These are phyloP conservation scores for Guaruba guarouba DNA, from an alignment of 2,113 vertebrate genomes.

Conservation along the genomic window DNA sequence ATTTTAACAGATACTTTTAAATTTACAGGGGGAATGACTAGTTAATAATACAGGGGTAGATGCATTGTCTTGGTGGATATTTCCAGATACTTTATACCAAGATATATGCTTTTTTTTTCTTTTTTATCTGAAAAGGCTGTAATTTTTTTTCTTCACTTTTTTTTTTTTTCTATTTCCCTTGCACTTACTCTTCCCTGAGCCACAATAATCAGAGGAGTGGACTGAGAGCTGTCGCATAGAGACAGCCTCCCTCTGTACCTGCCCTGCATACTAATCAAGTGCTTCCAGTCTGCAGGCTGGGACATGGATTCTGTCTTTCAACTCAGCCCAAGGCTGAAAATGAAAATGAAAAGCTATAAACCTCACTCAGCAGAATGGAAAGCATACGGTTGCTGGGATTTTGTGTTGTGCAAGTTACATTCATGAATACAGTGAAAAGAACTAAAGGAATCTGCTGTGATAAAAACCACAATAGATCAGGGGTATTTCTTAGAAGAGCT, in stretches of 20 bases:
- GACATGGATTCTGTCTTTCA: slow-evolving; percentile 35
- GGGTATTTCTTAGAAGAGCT: neutral
- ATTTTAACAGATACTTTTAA: slow-evolving; percentile 1
- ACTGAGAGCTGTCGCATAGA: slow-evolving; percentile 59
- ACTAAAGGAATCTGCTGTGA: slow-evolving; percentile 30
- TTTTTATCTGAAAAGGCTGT: neutral
- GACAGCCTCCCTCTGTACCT: slow-evolving; percentile 53
- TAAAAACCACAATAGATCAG: slow-evolving; percentile 8
- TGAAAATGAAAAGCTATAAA: slow-evolving; percentile 58
- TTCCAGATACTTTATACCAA: neutral
- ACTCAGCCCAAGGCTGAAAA: slow-evolving; percentile 46
- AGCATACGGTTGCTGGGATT: slow-evolving; percentile 18
- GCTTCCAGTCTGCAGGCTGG: slow-evolving; percentile 50
- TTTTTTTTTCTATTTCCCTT: neutral
- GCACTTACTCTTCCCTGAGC: neutral
- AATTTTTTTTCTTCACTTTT: neutral
- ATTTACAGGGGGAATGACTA: neutral
- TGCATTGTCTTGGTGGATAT: neutral
- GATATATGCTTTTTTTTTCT: neutral
- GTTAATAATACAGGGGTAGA: neutral
- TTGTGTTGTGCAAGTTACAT: slow-evolving; percentile 14
- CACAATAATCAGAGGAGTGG: slow-evolving; percentile 31
- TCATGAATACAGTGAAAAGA: slow-evolving; percentile 29
- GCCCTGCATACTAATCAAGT: slow-evolving; percentile 54
- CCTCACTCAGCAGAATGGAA: slow-evolving; percentile 58